Evolutionary conservation across 2,888 invertebrate species (phyloP).

Genomic region (Phragmatobia fuliginosa): DNA sequence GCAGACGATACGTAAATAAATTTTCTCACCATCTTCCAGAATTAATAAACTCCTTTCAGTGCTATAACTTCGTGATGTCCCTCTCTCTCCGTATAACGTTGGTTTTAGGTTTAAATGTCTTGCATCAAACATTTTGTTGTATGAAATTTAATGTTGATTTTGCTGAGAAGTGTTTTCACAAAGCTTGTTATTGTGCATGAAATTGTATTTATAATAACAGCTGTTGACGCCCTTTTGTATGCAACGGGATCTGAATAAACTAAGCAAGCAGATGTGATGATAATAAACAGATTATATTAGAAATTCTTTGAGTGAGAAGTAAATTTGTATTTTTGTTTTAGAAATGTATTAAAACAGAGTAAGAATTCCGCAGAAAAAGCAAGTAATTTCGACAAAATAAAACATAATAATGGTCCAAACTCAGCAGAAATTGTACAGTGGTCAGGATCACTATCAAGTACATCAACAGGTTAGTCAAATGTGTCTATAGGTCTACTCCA

Average conservation of each 20-base stretch:
- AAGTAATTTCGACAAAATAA: too few relatives aligned
- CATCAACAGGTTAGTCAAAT: too few relatives aligned
- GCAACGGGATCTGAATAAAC: slow-evolving; percentile 7
- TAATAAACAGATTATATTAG: not conserved
- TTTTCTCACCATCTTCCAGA: slow-evolving; percentile 46
- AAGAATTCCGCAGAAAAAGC: too few relatives aligned
- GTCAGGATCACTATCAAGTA: too few relatives aligned
- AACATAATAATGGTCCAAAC: too few relatives aligned
- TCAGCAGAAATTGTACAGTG: too few relatives aligned
- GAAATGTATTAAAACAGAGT: too few relatives aligned
- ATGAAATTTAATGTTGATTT: slow-evolving; percentile 19
- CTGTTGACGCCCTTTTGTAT: not conserved
- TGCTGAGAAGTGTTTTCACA: slow-evolving; percentile 1
- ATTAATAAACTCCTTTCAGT: slow-evolving; percentile 46
- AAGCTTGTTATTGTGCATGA: slow-evolving; percentile 4
- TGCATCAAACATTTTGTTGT: slow-evolving; percentile 5
- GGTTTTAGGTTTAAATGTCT: slow-evolving; percentile 10
- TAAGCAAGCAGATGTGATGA: not conserved
- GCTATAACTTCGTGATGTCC: slow-evolving; percentile 16
- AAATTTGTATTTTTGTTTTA: too few relatives aligned
- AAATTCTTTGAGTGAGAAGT: not conserved
- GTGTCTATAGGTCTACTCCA: too few relatives aligned
- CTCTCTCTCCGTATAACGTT: slow-evolving; percentile 22
- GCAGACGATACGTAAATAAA: slow-evolving; percentile 44
- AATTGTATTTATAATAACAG: slow-evolving; percentile 3